phyloP scores from a whole-genome alignment of 2,888 invertebrate species.

The Tridacna crocea region DNA sequence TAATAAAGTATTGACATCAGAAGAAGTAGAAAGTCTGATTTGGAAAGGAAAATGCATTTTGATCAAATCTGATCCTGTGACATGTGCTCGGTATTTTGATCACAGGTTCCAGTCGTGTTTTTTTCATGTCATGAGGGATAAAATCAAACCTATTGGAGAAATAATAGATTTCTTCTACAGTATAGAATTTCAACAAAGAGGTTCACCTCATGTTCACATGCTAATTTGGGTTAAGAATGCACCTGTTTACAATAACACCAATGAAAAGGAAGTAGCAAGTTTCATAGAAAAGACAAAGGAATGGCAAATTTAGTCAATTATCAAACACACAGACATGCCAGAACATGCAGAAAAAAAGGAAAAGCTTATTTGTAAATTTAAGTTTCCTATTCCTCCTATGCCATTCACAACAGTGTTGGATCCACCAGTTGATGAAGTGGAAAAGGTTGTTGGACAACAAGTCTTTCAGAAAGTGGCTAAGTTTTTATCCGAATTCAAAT shows the following conservation, averaged over 20 bases:
- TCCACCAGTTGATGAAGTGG: slow-evolving; percentile 32
- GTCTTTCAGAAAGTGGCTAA: slow-evolving; percentile 18
- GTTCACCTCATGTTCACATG: not conserved
- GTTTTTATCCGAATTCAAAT: too few species aligned
- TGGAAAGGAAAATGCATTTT: slow-evolving; percentile 4
- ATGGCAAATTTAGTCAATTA: slow-evolving; percentile 23
- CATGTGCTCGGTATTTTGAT: slow-evolving; percentile 52
- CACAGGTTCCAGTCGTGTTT: slow-evolving; percentile 43
- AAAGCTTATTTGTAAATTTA: slow-evolving; percentile 53
- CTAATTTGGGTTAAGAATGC: not conserved
- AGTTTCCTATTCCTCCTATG: slow-evolving; percentile 60
- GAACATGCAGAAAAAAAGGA: slow-evolving; percentile 42
- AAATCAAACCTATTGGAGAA: slow-evolving; percentile 34
- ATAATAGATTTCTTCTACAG: slow-evolving; percentile 37
- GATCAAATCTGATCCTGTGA: slow-evolving; percentile 20
- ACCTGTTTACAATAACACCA: too few species aligned
- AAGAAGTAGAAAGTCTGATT: not conserved
- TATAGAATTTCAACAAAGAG: slow-evolving; percentile 61
- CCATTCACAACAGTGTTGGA: slow-evolving; percentile 49
- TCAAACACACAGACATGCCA: slow-evolving; percentile 1
- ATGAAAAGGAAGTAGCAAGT: slow-evolving; percentile 23
- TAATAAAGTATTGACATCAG: not conserved
- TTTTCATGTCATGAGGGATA: slow-evolving; percentile 20
- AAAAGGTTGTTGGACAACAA: slow-evolving; percentile 2
- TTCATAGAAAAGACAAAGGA: slow-evolving; percentile 50